A percentile compares a stretch with the other conserved stretches of the same genome.
Evolutionary conservation across 2,888 invertebrate species (phyloP).

Genomic region (Cetonia aurata): DNA sequence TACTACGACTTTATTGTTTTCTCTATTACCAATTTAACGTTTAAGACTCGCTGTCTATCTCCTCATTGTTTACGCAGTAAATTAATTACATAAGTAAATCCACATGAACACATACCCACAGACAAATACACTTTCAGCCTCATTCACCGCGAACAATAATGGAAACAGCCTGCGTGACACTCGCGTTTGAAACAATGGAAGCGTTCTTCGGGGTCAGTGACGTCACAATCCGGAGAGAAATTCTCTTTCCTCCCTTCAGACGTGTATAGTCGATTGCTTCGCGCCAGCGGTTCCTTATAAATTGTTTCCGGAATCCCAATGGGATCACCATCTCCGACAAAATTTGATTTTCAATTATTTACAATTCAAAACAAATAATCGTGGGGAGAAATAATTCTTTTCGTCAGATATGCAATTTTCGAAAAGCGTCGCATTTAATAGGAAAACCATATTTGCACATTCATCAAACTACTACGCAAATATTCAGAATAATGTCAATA

Average conservation of each 20-base stretch:
- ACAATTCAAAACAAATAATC: constrained; percentile 34
- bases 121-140: constrained; percentile 22
- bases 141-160: constrained; percentile 11
- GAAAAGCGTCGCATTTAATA: no score
- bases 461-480: no score
- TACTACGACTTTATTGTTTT: background rate
- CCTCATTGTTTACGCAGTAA: constrained; percentile 3
- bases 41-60: background rate
- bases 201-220: constrained; percentile 51
- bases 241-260: constrained; percentile 55
- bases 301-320: constrained; percentile 63
- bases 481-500: no score
- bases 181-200: constrained; percentile 50
- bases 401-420: no score
- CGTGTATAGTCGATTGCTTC: constrained; percentile 62
- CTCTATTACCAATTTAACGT: background rate
- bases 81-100: constrained; percentile 12
- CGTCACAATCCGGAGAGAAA: constrained; percentile 57
- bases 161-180: constrained; percentile 51
- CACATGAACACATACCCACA: constrained; percentile 11
- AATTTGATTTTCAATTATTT: constrained; percentile 52
- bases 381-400: constrained; percentile 4
- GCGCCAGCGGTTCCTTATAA: constrained; percentile 62
- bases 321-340: constrained; percentile 57
- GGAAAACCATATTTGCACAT: no score